A percentile compares a stretch with the other conserved stretches of the same genome.
These are phyloP conservation scores for Amblyraja radiata DNA, from an alignment of 2,797 vertebrate species.

Conservation along the genomic window DNA sequence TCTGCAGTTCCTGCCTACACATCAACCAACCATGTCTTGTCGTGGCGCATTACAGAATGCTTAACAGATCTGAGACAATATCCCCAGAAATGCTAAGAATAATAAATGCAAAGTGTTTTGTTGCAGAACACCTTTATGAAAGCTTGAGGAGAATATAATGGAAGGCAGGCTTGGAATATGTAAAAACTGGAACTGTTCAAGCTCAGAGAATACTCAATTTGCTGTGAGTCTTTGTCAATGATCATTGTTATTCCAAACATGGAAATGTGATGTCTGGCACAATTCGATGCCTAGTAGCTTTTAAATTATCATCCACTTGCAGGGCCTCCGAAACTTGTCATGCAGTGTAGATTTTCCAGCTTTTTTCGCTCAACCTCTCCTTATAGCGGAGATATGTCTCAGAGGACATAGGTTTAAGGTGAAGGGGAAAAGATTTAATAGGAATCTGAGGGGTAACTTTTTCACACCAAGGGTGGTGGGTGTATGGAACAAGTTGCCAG, in stretches of 20 bases:
- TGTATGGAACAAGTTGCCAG: no score
- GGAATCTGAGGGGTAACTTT: no score
- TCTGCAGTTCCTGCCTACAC: no score
- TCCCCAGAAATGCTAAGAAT: background rate
- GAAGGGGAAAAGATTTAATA: no score
- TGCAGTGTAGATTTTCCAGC: background rate
- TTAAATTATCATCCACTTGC: background rate
- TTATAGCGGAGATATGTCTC: no score
- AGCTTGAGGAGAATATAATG: constrained; percentile 14
- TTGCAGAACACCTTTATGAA: background rate
- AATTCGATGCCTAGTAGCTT: background rate
- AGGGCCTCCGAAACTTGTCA: background rate
- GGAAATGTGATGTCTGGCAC: background rate
- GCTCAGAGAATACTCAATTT: background rate
- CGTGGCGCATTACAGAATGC: background rate
- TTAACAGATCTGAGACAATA: constrained; percentile 5
- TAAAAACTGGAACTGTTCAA: background rate
- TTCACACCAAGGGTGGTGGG: no score
- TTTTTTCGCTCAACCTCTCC: background rate
- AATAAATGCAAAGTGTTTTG: constrained; percentile 9
- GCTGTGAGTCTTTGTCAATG: background rate
- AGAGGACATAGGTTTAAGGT: no score
- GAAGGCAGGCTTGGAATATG: constrained; percentile 6
- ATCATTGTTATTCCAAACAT: constrained; percentile 31
- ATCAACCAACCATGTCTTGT: background rate